A percentile compares a stretch with the other conserved stretches of the same genome.
Evolutionary conservation across 2,888 invertebrate species (phyloP).

Genomic region (Megamerina dolium): DNA sequence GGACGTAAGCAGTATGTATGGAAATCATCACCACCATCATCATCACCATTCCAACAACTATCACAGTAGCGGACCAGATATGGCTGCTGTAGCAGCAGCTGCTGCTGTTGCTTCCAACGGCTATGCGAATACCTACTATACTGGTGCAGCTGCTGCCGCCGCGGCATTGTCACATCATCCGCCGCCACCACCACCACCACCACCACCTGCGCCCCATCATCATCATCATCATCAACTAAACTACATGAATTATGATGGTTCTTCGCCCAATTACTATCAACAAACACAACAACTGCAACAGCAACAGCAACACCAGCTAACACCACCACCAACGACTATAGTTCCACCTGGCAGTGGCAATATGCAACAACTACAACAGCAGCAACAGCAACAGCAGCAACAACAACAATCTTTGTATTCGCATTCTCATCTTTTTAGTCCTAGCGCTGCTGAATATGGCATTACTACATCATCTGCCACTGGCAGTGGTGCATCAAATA

Average conservation of each 20-base stretch:
- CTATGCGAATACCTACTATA: constrained; percentile 38
- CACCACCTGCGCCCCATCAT: constrained; percentile 22
- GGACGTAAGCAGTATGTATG: constrained; percentile 51
- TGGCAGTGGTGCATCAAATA: constrained; percentile 32
- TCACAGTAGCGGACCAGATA: constrained; percentile 29
- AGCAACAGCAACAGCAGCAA: constrained; percentile 25
- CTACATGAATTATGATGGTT: constrained; percentile 34
- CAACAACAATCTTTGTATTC: constrained; percentile 36
- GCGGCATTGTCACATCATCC: constrained; percentile 23
- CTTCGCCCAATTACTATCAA: constrained; percentile 31
- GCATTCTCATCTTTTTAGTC: constrained; percentile 46
- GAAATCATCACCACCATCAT: constrained; percentile 47
- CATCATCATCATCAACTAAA: constrained; percentile 30
- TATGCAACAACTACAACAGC: constrained; percentile 17
- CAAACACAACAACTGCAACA: constrained; percentile 22
- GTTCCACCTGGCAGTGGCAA: constrained; percentile 25
- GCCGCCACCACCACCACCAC: constrained; percentile 20
- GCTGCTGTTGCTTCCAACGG: constrained; percentile 32
- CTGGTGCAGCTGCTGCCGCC: constrained; percentile 14
- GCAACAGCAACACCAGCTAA: constrained; percentile 23
- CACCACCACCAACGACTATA: constrained; percentile 26
- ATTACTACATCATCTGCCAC: constrained; percentile 40
- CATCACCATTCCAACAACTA: constrained; percentile 38
- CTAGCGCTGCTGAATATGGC: constrained; percentile 49
- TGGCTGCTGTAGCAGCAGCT: constrained; percentile 21